Evolutionary conservation across 1,140 invertebrate species (phyloP).

Genomic region (Temnothorax curvispinosus): DNA sequence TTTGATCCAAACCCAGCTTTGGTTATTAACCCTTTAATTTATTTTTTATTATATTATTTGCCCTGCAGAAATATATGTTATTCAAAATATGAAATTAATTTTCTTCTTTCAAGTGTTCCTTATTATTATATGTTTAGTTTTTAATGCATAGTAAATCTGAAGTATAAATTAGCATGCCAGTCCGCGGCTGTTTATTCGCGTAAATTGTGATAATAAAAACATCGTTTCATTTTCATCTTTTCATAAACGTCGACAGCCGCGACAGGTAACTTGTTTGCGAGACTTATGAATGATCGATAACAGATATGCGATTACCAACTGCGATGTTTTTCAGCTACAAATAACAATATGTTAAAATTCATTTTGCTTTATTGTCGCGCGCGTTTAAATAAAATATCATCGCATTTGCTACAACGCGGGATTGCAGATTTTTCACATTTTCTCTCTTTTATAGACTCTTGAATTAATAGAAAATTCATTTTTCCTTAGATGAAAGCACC

Average conservation of each 20-base stretch:
- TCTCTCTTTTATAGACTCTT: neutral
- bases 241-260: slow-evolving; percentile 1
- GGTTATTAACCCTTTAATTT: no score
- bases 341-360: neutral
- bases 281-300: slow-evolving; percentile 25
- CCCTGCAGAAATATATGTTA: neutral
- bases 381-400: neutral
- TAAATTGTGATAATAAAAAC: slow-evolving; percentile 4
- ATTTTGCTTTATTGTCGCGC: neutral
- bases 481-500: slow-evolving; percentile 12
- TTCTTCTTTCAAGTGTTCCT: neutral
- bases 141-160: neutral
- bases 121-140: neutral
- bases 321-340: neutral
- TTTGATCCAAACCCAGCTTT: no score
- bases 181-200: neutral
- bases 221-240: neutral
- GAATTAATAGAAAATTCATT: neutral
- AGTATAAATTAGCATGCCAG: neutral
- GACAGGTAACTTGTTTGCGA: neutral
- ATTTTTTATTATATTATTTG: no score
- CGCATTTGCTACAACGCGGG: neutral
- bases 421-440: slow-evolving; percentile 1
- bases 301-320: neutral
- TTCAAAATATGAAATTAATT: neutral